These are phyloP conservation scores for Aelia acuminata DNA, from an alignment of 2,888 invertebrate genomes.

Conservation along the genomic window DNA sequence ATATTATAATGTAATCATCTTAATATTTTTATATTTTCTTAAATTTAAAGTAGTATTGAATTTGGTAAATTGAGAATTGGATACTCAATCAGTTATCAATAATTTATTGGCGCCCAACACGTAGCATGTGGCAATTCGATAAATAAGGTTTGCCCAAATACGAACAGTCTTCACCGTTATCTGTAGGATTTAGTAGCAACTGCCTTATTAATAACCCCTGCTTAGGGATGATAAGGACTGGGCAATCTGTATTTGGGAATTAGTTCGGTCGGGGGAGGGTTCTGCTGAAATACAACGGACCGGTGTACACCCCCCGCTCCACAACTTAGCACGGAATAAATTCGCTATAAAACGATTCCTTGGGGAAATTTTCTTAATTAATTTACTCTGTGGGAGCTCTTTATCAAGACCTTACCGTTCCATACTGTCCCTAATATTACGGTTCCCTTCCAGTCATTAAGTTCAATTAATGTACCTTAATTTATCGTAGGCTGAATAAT, in stretches of 20 bases:
- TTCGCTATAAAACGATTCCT: slow-evolving; percentile 14
- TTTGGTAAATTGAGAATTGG: no score
- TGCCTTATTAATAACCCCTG: slow-evolving; percentile 8
- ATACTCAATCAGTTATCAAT: neutral
- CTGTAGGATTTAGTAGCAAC: neutral
- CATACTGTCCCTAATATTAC: neutral
- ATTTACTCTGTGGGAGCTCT: slow-evolving; percentile 18
- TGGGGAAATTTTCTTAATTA: slow-evolving; percentile 37
- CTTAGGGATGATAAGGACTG: neutral
- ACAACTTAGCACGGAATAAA: slow-evolving; percentile 28
- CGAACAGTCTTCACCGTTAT: neutral
- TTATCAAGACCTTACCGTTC: neutral
- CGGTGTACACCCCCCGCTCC: neutral
- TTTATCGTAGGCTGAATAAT: neutral
- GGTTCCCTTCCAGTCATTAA: neutral
- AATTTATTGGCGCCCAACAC: neutral
- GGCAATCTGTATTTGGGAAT: slow-evolving; percentile 22
- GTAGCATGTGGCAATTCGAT: no score
- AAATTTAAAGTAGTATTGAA: no score
- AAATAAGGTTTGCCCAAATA: neutral
- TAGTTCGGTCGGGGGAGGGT: neutral
- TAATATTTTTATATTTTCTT: no score
- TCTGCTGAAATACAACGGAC: neutral
- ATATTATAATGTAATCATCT: no score
- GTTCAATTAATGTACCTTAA: neutral